phyloP scores from a whole-genome alignment of 2,888 invertebrate genomes.

The Macaria liturata region DNA sequence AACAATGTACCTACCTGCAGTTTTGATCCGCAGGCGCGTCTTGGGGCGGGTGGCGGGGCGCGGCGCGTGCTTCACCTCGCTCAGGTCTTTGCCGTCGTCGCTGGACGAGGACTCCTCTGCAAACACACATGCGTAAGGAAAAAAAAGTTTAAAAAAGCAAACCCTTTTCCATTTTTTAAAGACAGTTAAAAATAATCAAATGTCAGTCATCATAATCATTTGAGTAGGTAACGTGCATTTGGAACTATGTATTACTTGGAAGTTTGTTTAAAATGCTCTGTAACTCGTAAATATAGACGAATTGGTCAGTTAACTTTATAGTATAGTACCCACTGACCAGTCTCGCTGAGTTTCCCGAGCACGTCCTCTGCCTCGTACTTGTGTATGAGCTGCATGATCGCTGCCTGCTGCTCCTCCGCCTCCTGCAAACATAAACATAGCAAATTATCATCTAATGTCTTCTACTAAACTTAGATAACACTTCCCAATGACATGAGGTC shows the following conservation, averaged over 20 bases:
- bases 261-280: too few relatives aligned
- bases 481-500: too few relatives aligned
- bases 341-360: conserved; percentile 75
- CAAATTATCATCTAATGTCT: neutral
- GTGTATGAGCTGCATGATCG: conserved; percentile 81
- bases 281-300: too few relatives aligned
- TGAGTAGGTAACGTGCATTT: too few relatives aligned
- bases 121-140: too few relatives aligned
- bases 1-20: conserved; percentile 67
- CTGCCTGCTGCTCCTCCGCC: conserved; percentile 87
- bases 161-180: too few relatives aligned
- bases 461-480: too few relatives aligned
- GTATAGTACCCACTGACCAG: conserved; percentile 51
- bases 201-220: too few relatives aligned
- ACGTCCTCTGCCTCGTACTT: conserved; percentile 82
- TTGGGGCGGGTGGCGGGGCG: conserved; percentile 68
- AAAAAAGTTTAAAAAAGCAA: too few relatives aligned
- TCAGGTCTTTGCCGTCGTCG: conserved; percentile 59
- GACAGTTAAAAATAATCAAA: too few relatives aligned
- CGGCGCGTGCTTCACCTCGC: conserved; percentile 56
- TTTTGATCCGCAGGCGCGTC: conserved; percentile 82
- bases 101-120: conserved; percentile 67
- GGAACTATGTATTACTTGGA: too few relatives aligned
- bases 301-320: too few relatives aligned
- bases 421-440: conserved; percentile 66